Conservation (phyloP, 2,797 vertebrate genomes). For the Falco columbarius region DNA sequence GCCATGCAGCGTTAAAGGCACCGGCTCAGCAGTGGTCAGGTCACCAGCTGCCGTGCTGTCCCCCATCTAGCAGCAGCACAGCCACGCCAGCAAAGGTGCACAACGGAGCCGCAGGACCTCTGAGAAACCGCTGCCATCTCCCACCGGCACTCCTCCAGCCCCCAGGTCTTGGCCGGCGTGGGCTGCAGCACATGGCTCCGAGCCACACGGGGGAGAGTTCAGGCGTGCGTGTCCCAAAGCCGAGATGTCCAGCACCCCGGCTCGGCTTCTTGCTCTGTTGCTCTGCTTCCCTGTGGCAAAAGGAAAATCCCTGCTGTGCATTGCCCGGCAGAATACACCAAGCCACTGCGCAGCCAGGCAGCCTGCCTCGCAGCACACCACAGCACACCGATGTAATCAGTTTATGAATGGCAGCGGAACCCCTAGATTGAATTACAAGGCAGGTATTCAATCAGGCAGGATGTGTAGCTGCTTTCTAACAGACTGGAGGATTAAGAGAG, state of each 20-base stretch:
- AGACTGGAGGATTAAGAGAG: slow-evolving; percentile 31
- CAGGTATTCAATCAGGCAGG: slow-evolving; percentile 66
- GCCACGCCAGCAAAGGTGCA: not conserved
- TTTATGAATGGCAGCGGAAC: slow-evolving; percentile 56
- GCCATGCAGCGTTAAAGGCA: not conserved
- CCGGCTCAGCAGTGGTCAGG: not conserved
- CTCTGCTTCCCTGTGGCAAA: not conserved
- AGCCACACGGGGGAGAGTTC: not conserved
- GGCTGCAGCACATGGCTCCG: fast-evolving
- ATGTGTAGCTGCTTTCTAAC: slow-evolving; percentile 32
- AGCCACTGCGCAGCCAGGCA: not conserved
- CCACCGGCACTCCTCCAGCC: not conserved
- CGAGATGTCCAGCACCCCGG: not conserved
- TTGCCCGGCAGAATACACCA: not conserved
- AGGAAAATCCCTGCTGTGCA: not conserved
- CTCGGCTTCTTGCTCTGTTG: not conserved
- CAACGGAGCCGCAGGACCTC: fast-evolving
- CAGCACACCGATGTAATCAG: not conserved
- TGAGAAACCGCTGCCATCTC: not conserved
- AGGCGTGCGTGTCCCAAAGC: not conserved
- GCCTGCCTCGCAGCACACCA: not conserved
- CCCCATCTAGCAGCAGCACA: not conserved
- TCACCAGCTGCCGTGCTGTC: not conserved
- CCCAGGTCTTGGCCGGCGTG: fast-evolving
- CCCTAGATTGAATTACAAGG: slow-evolving; percentile 58